Evolutionary conservation across 2,888 invertebrate species (phyloP), one percentile per base, ranked within the genome.

Genomic region (Actias luna): DNA sequence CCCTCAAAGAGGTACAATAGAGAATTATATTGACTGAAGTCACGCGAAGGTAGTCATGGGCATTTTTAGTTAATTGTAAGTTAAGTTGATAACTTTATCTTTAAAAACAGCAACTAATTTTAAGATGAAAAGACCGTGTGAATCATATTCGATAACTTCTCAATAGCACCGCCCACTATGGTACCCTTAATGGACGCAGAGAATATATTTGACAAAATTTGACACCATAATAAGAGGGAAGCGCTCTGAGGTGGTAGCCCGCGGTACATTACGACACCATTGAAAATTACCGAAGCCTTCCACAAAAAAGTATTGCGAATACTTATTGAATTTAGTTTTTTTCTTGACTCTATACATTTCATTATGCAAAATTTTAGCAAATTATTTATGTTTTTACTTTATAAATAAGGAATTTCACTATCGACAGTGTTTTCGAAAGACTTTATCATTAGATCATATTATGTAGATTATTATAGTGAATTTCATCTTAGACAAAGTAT

Each of bases 141-240:
- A 52, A 68, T 10, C 70, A 8, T 59, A 65, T 62, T 65, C 76
- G 75, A 83, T 81, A 80, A 78, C 74, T 78, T 77, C 72, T 76
- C 78, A 80, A 80, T 79, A 74, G 76, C 72, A 67, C 81, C 87
- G 84, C 89, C 88, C 76, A 74, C 75, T 70, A 42, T 62, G 70
- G 67, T 78, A 76, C 80, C 76, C 78, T 82, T 88, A 89, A 90
- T 89, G 89, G 87, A 85, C 68, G 74, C 73, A 67, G 79, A 77
- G 78, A 72, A 72, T 75, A 78, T 81, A 80, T 85, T 89, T 88
- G 87, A 89, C 89, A 88, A 89, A 83, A 83, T 83, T 84, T 84
- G 89, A 89, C 89, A 85, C 75, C 63, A 75, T 89, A 89, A 90
- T 89, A 67, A 88, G 79, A 75, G 84, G 73, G 82, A 75, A 76